Evolutionary conservation across 1,140 invertebrate species (phyloP).

Genomic region (Dufourea novaeangliae): DNA sequence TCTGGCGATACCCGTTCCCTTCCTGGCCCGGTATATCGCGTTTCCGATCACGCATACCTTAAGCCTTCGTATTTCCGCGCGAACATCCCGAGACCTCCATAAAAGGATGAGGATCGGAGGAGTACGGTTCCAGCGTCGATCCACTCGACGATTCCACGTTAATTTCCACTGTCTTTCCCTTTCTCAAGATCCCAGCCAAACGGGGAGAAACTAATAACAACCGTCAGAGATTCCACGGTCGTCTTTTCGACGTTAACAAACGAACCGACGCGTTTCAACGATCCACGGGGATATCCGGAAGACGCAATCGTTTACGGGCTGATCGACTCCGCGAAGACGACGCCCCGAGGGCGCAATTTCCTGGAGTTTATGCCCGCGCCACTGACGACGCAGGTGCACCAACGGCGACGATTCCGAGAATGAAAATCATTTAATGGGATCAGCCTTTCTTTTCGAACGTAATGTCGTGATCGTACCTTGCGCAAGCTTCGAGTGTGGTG

Average conservation of each 20-base stretch:
- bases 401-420: conserved; percentile 20
- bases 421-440: conserved; percentile 22
- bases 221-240: no score
- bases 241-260: conserved; percentile 28
- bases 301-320: conserved; percentile 56
- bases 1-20: conserved; percentile 50
- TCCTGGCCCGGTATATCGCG: conserved; percentile 47
- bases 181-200: no score
- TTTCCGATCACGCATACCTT: conserved; percentile 58
- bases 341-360: conserved; percentile 65
- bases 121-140: no score
- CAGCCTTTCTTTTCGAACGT: background rate
- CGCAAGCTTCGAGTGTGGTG: no score
- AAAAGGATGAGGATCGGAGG: no score
- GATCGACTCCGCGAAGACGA: conserved; percentile 65
- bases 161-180: no score
- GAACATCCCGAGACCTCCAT: no score
- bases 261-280: conserved; percentile 41
- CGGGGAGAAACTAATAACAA: conserved; percentile 6
- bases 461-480: no score
- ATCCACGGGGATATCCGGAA: conserved; percentile 57
- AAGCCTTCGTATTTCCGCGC: conserved; percentile 53
- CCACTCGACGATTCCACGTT: no score
- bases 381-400: conserved; percentile 52
- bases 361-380: conserved; percentile 56